Evolutionary conservation across 1,140 invertebrate species (phyloP), one percentile per base, ranked within the genome.

Genomic region (Tribolium madens): DNA sequence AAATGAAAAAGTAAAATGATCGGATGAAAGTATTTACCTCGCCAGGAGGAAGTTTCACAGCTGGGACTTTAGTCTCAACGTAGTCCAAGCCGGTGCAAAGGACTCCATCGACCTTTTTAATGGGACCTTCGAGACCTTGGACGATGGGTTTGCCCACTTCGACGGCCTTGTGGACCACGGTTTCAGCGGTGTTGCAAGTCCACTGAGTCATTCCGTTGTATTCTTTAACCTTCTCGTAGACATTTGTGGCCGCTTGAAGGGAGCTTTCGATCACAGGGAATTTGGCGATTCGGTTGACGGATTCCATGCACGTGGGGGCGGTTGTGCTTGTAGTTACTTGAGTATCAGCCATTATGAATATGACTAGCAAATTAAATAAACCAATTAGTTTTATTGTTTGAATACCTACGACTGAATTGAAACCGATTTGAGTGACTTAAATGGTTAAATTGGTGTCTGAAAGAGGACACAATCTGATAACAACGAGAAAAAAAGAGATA

Each of bases 171-270:
- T 81, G 12, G 9, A 90, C 82, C 2, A 89, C 88, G 36, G 86
- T 86, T 80, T 91, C 90, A 0, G 89, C 89, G 0, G 89, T 89
- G 57, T 85, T 84, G 3, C 90, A 82, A 36, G 89, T 87, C 88
- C 89, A 90, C 26, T 84, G 85, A 73, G 90, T 87, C 2, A 90
- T 77, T 17, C 86, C 86, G 83, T 90, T 91, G 2, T 87, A 89
- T 48, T 87, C 87, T 87, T 90, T 91, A 15, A 90, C 87, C 84
- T 84, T 90, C 26, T 83, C 85, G 74, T 91, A 91, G 70, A 90
- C 85, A 78, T 82, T 87, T 5, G 84, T 85, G 77, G 88, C 88
- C 3, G 88, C 87, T 53, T 87, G 80, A 53, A 89, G 87, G 13
- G 88, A 82, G 17, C 87, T 86, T 80, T 90, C 89, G 7, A 90